phyloP scores from a whole-genome alignment of 2,888 invertebrate species.

The Reticulitermes lucifugus region DNA sequence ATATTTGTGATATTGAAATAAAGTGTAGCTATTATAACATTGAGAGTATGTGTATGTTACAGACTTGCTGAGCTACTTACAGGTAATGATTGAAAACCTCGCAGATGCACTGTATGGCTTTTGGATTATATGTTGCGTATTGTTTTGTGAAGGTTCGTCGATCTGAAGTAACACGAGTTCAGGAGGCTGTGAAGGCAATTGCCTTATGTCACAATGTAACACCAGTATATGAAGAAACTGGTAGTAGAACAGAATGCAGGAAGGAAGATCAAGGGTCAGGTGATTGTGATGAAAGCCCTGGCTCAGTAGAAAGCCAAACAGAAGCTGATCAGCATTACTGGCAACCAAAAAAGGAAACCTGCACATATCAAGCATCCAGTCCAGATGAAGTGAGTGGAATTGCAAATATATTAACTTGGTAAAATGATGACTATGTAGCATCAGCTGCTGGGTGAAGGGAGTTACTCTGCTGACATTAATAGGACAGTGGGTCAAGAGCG shows the following conservation, averaged over 20 bases:
- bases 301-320: conserved; percentile 62
- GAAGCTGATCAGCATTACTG: conserved; percentile 71
- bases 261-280: conserved; percentile 54
- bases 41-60: too few relatives aligned
- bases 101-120: too few relatives aligned
- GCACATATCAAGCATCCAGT: conserved; percentile 77
- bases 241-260: conserved; percentile 13
- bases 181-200: conserved; percentile 89
- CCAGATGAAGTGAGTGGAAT: conserved; percentile 73
- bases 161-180: conserved; percentile 80
- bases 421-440: too few relatives aligned
- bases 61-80: too few relatives aligned
- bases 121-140: too few relatives aligned
- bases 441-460: too few relatives aligned
- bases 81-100: too few relatives aligned
- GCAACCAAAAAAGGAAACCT: conserved; percentile 51
- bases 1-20: too few relatives aligned
- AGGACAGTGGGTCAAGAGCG: too few relatives aligned
- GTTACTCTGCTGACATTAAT: too few relatives aligned
- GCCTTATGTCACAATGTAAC: conserved; percentile 99
- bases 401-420: background rate
- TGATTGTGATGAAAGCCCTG: conserved; percentile 52
- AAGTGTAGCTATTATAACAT: too few relatives aligned
- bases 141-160: conserved; percentile 67
- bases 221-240: conserved; percentile 85